These are phyloP conservation scores for Varroa destructor DNA, from an alignment of 1,140 invertebrate species.

Conservation along the genomic window DNA sequence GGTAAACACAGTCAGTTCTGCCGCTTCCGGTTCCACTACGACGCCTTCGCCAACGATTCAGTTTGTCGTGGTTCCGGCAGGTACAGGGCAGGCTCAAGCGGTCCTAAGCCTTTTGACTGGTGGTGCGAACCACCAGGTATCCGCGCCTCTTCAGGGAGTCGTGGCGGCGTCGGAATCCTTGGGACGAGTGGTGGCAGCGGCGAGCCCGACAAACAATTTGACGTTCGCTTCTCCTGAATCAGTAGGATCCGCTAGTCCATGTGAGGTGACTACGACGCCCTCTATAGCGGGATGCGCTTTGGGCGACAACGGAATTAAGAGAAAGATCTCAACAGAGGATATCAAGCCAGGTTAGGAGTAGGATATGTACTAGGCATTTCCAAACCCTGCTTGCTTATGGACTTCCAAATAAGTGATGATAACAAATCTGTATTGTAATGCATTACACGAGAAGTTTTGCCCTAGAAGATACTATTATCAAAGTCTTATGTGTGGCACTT, in stretches of 20 bases:
- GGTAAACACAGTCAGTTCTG: neutral
- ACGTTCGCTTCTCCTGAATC: too few species aligned
- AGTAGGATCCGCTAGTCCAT: too few species aligned
- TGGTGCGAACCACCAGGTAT: neutral
- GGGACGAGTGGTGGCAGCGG: neutral
- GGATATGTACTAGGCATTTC: too few species aligned
- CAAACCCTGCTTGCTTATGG: too few species aligned
- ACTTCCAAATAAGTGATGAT: too few species aligned
- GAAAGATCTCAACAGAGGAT: conserved; percentile 22
- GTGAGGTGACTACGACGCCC: neutral
- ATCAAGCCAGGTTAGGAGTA: neutral
- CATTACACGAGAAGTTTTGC: too few species aligned
- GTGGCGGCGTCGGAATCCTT: neutral
- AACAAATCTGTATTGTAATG: too few species aligned
- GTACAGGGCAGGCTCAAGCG: neutral
- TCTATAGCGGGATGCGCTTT: neutral
- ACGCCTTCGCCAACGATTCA: neutral
- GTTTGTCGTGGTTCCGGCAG: conserved; percentile 9
- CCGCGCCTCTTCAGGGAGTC: neutral
- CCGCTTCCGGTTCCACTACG: neutral
- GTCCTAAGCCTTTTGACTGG: neutral
- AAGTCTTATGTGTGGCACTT: too few species aligned
- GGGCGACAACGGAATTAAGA: conserved; percentile 16
- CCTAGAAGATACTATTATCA: too few species aligned
- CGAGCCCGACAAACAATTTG: neutral